phyloP scores from a whole-genome alignment of 2,888 invertebrate genomes.

The Apocheima hispidaria region DNA sequence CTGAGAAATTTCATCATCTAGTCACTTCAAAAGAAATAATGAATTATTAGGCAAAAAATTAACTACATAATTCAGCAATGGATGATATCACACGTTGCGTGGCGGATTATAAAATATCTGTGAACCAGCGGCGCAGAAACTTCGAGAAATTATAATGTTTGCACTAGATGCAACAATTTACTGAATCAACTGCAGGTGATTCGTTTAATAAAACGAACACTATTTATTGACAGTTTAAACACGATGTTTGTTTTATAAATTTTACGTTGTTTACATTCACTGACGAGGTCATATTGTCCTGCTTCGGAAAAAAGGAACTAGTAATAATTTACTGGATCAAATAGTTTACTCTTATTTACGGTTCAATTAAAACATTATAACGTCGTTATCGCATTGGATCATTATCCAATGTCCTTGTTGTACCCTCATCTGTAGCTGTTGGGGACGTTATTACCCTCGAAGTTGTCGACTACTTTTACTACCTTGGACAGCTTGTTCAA shows the following conservation, averaged over 20 bases:
- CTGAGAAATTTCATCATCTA: slow-evolving; percentile 19
- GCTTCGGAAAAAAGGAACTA: no score
- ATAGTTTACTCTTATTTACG: no score
- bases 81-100: slow-evolving; percentile 35
- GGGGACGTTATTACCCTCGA: no score
- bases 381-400: no score
- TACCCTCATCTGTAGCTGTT: no score
- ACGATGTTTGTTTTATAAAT: not conserved
- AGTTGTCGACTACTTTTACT: no score
- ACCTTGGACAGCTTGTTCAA: no score
- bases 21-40: slow-evolving; percentile 22
- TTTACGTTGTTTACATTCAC: not conserved
- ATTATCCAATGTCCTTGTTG: no score
- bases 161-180: slow-evolving; percentile 22
- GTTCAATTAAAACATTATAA: no score
- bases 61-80: slow-evolving; percentile 13
- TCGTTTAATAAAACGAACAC: slow-evolving; percentile 6
- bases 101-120: slow-evolving; percentile 31
- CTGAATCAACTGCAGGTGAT: slow-evolving; percentile 10
- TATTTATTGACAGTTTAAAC: not conserved
- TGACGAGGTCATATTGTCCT: no score
- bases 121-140: slow-evolving; percentile 32
- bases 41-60: slow-evolving; percentile 24
- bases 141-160: slow-evolving; percentile 26
- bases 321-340: no score